These are phyloP conservation scores for Drosophila paranaensis DNA, from an alignment of 2,888 invertebrate species.

Conservation along the genomic window DNA sequence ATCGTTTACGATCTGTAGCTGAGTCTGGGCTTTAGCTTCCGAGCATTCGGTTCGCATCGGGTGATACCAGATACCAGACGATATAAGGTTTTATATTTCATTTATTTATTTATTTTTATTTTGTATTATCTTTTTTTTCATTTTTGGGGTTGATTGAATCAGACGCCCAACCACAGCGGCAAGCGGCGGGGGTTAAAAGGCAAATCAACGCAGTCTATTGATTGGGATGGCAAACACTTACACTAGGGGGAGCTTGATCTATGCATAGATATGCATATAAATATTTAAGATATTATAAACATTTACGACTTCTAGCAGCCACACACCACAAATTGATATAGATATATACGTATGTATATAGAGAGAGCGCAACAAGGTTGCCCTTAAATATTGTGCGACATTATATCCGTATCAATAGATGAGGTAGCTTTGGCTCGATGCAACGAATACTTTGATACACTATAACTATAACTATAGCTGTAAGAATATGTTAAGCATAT, in stretches of 20 bases:
- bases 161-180: constrained; percentile 39
- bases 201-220: constrained; percentile 35
- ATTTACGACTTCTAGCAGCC: constrained; percentile 1
- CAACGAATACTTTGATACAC: constrained; percentile 6
- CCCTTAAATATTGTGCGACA: neutral
- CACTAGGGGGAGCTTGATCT: neutral
- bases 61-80: constrained; percentile 39
- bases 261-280: constrained; percentile 1
- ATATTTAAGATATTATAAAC: neutral
- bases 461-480: neutral
- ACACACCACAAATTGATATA: constrained; percentile 26
- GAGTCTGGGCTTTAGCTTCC: constrained; percentile 35
- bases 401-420: constrained; percentile 38
- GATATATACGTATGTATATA: neutral
- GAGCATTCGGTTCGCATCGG: constrained; percentile 27
- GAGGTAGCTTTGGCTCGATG: neutral
- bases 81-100: constrained; percentile 13
- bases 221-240: constrained; percentile 3
- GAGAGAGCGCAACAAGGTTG: constrained; percentile 26
- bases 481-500: neutral
- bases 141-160: constrained; percentile 39
- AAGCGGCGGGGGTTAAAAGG: constrained; percentile 19
- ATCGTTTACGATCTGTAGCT: constrained; percentile 65
- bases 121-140: neutral
- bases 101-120: neutral